Evolutionary conservation across 1,140 invertebrate species (phyloP), one percentile per base, ranked within the genome.

Genomic region (Vollenhovia emeryi): DNA sequence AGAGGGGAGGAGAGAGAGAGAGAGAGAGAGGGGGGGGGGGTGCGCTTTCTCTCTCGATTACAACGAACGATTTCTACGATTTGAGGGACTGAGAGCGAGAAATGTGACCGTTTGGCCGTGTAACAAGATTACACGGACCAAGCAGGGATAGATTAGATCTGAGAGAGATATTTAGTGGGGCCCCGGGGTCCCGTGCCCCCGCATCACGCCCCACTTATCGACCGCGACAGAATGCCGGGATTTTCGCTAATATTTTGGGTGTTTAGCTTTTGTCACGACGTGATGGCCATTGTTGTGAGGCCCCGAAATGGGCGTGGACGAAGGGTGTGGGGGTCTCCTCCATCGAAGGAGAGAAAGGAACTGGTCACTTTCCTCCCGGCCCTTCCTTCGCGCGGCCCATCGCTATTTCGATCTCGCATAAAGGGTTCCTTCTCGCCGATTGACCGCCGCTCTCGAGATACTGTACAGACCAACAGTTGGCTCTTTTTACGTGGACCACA

Each of bases 21-120:
- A 43, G 24, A 3, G 27, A 57, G 50, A 57, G 36, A 74, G 33
- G 11, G 13, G 36, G 4, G 24, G 55, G 69, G 52, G 50, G 55
- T 5, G 33, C 33, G 33, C 33, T 6, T 36, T 36, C 33, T 92
- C 91, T 92, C 89, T 92, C 91, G 91, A 93, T 93, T 92, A 74
- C 85, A 57, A 59, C 85, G 62, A 82, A 45, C 45, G 43, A 75
- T 86, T 84, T 45, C n/a, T 36, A 78, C 60, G 55, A 36, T 64
- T n/a, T n/a, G 30, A 50, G 43, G 30, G 15, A 52, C 11, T 5
- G 36, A 27, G 24, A 62, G 75, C 59, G 69, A 79, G 88, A 92
- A 92, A 93, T 87, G 91, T 93, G 92, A 93, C 92, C 93, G 91
- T 93, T 94, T 93, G 89, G 92, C 89, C 82, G 87, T 92, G 91